phyloP scores from a whole-genome alignment of 2,797 vertebrate species.

The Onychomys arenicola region DNA sequence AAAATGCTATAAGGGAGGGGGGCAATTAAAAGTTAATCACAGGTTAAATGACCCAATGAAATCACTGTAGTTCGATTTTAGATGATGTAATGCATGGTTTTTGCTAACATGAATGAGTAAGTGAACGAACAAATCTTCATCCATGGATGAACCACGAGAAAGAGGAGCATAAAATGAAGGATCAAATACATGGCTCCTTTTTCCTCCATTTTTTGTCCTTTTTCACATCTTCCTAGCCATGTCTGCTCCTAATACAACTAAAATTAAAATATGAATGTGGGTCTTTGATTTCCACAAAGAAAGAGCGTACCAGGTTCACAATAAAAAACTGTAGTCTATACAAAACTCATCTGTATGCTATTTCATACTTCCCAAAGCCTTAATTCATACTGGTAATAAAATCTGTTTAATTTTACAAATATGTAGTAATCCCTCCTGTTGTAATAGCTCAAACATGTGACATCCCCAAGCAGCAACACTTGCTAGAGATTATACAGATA shows the following conservation, averaged over 20 bases:
- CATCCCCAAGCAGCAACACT: not conserved
- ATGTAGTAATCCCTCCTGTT: not conserved
- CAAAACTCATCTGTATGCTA: not conserved
- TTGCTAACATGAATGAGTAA: not conserved
- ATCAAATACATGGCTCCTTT: not conserved
- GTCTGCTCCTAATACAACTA: not conserved
- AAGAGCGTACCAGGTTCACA: not conserved
- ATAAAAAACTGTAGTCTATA: not conserved
- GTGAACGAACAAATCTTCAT: not conserved
- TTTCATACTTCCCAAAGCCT: not conserved
- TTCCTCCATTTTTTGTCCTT: not conserved
- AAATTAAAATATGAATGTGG: not conserved
- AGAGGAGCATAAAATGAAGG: not conserved
- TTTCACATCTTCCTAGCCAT: not conserved
- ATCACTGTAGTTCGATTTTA: not conserved
- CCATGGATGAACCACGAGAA: not conserved
- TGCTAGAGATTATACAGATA: not conserved
- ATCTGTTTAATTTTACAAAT: not conserved
- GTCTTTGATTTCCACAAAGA: not conserved
- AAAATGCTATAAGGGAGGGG: not conserved
- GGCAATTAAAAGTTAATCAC: not conserved
- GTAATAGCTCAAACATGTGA: not conserved
- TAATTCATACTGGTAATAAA: not conserved
- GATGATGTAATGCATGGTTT: not conserved
- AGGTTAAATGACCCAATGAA: not conserved